Base-by-base conservation (phyloP, 2,113 vertebrate species). In the Bufo gargarizans region DNA sequence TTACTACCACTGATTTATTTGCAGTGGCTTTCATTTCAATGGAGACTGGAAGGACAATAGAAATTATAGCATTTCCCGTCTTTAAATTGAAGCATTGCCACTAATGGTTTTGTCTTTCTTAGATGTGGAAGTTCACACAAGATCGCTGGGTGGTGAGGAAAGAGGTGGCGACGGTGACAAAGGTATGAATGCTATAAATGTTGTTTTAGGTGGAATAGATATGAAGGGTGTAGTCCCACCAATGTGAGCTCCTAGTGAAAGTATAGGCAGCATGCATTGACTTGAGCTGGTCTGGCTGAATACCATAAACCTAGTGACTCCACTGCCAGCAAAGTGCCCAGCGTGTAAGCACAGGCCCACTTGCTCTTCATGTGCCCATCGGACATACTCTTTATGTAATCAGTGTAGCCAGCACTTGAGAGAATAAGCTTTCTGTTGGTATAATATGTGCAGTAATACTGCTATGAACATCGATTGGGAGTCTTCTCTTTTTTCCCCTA, bases 71-170 rank as follows among this genome's bases (percentile, higher is more conserved):
- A 33, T 33, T 33, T 33, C 33, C 33, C 33, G 33, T 33, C 33
- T 33, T 33, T 33, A 33, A 33, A 53, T 9, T 53, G 2, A 53
- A 53, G 9, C 67, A 13, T 33, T 33, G 67, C 16, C 43, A 43
- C 69, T 72, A 10, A 13, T 45, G 69, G 43, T 10, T 45, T 72
- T 76, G 72, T 91, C 87, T 69, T 9, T 61, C 86, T 56, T 59
- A 99, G 98, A 98, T 99, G 96, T 99, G 98, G 98, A 96, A 97
- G 89, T 99, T 99, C 93, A 99, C 98, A 0, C 94, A 95, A 89
- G 97, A 97, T 90, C 97, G 98, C 53, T 98, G 97, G 89, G 95
- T 99, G 58, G 96, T 99, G 92, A 95, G 98, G 88, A 99, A 99
- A 89, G 98, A 99, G 91, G 93, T 99, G 1, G 90, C 97, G 3